Conservation (phyloP, 1,140 invertebrate genomes). For the Drosophila busckii region DNA sequence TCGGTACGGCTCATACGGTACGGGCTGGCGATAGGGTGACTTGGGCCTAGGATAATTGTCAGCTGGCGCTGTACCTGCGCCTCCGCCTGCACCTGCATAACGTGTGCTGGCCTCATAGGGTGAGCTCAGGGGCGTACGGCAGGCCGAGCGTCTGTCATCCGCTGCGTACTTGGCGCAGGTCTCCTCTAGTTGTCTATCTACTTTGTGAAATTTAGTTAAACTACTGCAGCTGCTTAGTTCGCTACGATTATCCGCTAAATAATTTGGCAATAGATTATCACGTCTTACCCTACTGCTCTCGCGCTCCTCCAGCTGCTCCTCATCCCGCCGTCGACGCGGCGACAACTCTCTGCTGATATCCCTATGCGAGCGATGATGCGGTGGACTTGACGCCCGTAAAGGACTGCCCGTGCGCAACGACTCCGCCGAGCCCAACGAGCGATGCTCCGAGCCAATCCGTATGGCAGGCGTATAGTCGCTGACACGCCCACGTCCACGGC, state of each 20-base stretch:
- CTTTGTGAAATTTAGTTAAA: constrained; percentile 79
- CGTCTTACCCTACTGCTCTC: constrained; percentile 78
- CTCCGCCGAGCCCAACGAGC: constrained; percentile 60
- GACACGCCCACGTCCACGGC: constrained; percentile 30
- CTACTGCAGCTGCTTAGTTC: constrained; percentile 71
- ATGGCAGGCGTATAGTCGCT: constrained; percentile 52
- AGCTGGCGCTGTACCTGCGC: constrained; percentile 13
- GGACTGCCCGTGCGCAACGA: constrained; percentile 57
- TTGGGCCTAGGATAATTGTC: constrained; percentile 47
- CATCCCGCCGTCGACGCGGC: constrained; percentile 52
- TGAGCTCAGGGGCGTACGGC: constrained; percentile 59
- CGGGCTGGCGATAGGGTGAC: constrained; percentile 62
- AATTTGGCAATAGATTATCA: constrained; percentile 78
- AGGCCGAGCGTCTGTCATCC: constrained; percentile 65
- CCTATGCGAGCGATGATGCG: constrained; percentile 63
- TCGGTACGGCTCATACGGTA: constrained; percentile 48
- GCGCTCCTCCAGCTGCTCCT: constrained; percentile 65
- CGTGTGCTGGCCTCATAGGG: constrained; percentile 60
- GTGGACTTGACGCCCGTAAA: constrained; percentile 35
- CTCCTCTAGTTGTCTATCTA: constrained; percentile 78
- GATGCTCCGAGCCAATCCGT: constrained; percentile 63
- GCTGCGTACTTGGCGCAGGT: constrained; percentile 70
- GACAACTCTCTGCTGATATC: constrained; percentile 67
- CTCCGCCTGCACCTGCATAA: constrained; percentile 34
- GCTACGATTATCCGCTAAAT: constrained; percentile 71